A percentile compares a stretch with the other conserved stretches of the same genome.
These are phyloP conservation scores for Tipula lateralis DNA, from an alignment of 2,888 invertebrate species.

Conservation along the genomic window DNA sequence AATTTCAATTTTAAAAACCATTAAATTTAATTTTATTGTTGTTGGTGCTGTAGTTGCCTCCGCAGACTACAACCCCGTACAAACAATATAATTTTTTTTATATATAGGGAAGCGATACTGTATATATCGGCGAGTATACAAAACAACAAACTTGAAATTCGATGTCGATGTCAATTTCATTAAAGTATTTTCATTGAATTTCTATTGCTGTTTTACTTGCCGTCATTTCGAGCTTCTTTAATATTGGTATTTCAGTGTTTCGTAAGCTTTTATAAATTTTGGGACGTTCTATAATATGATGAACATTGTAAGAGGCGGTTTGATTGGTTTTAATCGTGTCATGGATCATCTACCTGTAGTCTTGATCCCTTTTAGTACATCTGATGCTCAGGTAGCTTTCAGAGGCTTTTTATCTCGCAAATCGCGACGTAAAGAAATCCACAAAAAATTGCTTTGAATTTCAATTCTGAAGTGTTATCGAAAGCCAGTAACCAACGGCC, in stretches of 20 bases:
- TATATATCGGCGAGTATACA: not conserved
- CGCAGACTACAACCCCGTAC: not conserved
- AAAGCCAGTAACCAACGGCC: too few relatives aligned
- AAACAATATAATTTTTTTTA: not conserved
- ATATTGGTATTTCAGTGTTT: not conserved
- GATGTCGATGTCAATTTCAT: constrained; percentile 12
- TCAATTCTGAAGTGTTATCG: too few relatives aligned
- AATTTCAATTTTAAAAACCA: not conserved
- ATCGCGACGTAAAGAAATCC: too few relatives aligned
- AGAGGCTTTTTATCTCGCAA: too few relatives aligned
- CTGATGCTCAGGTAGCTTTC: too few relatives aligned
- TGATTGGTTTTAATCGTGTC: too few relatives aligned
- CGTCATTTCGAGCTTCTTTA: not conserved
- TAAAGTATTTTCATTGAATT: not conserved
- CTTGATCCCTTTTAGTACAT: too few relatives aligned
- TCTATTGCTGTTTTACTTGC: not conserved
- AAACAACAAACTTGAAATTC: not conserved
- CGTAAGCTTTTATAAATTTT: not conserved
- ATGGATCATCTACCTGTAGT: too few relatives aligned
- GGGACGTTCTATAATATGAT: too few relatives aligned
- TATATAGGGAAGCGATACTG: not conserved
- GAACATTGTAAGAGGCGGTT: too few relatives aligned
- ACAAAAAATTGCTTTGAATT: too few relatives aligned
- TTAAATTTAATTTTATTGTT: not conserved
- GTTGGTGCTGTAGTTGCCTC: not conserved